A percentile compares a stretch with the other conserved stretches of the same genome.
phyloP scores from a whole-genome alignment of 2,113 vertebrate species.

The Amazona vittata region DNA sequence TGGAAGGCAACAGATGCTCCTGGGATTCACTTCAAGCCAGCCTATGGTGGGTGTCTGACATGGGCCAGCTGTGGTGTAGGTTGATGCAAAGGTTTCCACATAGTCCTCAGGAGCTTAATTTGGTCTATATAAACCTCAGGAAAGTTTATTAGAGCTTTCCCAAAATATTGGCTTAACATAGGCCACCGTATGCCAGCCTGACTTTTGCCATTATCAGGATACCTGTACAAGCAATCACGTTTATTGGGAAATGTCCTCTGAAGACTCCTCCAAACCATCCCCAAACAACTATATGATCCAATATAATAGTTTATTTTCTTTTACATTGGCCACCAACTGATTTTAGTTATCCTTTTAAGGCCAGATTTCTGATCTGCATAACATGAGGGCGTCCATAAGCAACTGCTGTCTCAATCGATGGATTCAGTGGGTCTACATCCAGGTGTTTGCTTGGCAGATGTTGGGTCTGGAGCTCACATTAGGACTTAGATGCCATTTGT shows the following conservation, averaged over 20 bases:
- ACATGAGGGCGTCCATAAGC: neutral
- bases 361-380: neutral
- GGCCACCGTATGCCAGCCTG: accelerated
- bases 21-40: neutral
- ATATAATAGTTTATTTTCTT: neutral
- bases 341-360: neutral
- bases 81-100: neutral
- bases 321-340: accelerated
- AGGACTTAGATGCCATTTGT: accelerated
- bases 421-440: neutral
- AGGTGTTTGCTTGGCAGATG: neutral
- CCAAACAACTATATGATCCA: neutral
- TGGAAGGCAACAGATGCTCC: neutral
- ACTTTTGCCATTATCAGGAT: neutral
- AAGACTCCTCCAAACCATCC: neutral
- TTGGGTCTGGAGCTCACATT: accelerated
- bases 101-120: neutral
- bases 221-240: neutral
- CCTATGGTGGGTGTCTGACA: neutral
- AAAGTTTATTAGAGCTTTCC: neutral
- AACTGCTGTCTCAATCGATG: neutral
- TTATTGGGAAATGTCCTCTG: neutral
- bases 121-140: neutral
- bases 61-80: accelerated
- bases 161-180: accelerated